A percentile compares a stretch with the other conserved stretches of the same genome.
phyloP scores from a whole-genome alignment of 2,113 vertebrate species.

The Gasterosteus nipponicus region DNA sequence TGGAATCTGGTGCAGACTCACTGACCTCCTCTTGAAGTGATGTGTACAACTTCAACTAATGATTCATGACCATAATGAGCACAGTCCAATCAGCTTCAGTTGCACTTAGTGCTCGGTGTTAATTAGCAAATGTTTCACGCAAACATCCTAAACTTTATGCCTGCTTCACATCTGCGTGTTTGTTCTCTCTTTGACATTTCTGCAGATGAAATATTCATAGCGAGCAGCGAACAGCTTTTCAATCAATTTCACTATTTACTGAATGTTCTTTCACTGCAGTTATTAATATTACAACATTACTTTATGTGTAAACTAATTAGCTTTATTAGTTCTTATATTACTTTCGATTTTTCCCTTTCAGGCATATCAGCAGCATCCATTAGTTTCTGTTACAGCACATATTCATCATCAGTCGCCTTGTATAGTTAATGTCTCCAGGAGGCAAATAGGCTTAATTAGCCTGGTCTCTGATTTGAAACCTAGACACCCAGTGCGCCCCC shows the following conservation, averaged over 20 bases:
- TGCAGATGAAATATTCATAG: slow-evolving; percentile 65
- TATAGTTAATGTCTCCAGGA: slow-evolving; percentile 9
- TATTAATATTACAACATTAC: slow-evolving; percentile 28
- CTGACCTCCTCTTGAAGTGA: too few relatives aligned
- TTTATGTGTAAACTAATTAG: slow-evolving; percentile 31
- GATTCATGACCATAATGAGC: background rate
- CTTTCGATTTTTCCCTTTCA: slow-evolving; percentile 32
- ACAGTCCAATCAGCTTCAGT: background rate
- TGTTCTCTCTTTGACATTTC: slow-evolving; percentile 52
- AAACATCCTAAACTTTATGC: background rate
- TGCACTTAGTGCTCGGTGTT: background rate
- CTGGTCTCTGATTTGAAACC: background rate
- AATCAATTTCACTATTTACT: slow-evolving; percentile 28
- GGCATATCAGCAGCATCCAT: slow-evolving; percentile 4
- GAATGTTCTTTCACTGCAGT: slow-evolving; percentile 5
- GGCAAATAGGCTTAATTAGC: slow-evolving; percentile 20
- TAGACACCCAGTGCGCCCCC: background rate
- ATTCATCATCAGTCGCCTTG: slow-evolving; percentile 15
- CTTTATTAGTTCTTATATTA: slow-evolving; percentile 18
- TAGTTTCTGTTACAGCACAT: background rate
- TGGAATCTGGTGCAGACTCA: background rate
- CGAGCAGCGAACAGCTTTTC: slow-evolving; percentile 28
- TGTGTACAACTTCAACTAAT: background rate
- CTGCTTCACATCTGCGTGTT: background rate
- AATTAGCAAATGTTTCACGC: background rate